A percentile compares a stretch with the other conserved stretches of the same genome.
Evolutionary conservation across 2,888 invertebrate species (phyloP).

Genomic region (Kuschelorhynchus macadamiae): DNA sequence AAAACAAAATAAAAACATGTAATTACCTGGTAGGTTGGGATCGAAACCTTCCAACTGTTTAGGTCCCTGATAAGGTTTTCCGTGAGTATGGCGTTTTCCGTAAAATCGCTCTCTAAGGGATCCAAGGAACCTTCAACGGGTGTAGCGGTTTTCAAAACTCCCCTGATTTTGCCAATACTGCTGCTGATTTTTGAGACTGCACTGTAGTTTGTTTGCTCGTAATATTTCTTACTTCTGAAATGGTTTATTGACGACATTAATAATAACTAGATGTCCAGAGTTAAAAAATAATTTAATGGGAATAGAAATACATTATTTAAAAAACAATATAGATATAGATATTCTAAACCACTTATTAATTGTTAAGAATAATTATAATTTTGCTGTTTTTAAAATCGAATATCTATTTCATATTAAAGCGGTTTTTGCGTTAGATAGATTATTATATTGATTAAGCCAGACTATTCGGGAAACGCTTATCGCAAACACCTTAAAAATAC

Average conservation of each 20-base stretch:
- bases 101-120: conserved; percentile 63
- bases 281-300: too few species aligned
- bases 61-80: conserved; percentile 73
- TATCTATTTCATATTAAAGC: too few species aligned
- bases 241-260: background rate
- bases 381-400: too few species aligned
- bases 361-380: too few species aligned
- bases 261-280: too few species aligned
- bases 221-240: conserved; percentile 60
- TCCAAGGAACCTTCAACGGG: conserved; percentile 69
- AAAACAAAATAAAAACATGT: background rate
- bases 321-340: too few species aligned
- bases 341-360: too few species aligned
- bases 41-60: conserved; percentile 77
- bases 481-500: too few species aligned
- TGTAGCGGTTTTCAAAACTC: conserved; percentile 72
- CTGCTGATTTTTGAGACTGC: conserved; percentile 71
- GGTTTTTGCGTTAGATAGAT: too few species aligned
- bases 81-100: conserved; percentile 65
- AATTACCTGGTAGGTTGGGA: conserved; percentile 70
- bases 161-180: conserved; percentile 75
- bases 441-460: too few species aligned
- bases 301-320: too few species aligned
- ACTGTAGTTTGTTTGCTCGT: conserved; percentile 57
- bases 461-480: too few species aligned